These are phyloP conservation scores for Drosophila suboccidentalis DNA, from an alignment of 2,888 invertebrate genomes.

Conservation along the genomic window DNA sequence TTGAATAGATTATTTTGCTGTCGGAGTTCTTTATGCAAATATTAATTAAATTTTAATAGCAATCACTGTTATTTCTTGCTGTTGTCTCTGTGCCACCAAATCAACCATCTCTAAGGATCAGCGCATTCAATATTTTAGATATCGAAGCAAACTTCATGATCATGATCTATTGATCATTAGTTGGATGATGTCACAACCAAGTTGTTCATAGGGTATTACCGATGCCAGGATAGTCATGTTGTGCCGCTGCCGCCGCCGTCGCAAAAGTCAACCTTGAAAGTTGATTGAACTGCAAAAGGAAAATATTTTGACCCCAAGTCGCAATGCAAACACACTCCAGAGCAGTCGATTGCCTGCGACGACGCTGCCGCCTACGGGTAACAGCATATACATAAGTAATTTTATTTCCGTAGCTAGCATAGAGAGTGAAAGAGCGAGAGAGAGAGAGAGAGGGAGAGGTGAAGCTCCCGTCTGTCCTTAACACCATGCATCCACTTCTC, in stretches of 20 bases:
- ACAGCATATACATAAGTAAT: conserved; percentile 53
- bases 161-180: not conserved
- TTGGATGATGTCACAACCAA: conserved; percentile 2
- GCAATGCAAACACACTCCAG: conserved; percentile 42
- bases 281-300: conserved; percentile 72
- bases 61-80: too few species aligned
- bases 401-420: conserved; percentile 61
- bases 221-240: not conserved
- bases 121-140: not conserved
- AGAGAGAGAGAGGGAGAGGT: conserved; percentile 11
- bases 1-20: too few species aligned
- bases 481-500: conserved; percentile 22
- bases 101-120: not conserved
- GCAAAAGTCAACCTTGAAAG: conserved; percentile 69
- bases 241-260: conserved; percentile 8
- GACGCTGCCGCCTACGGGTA: conserved; percentile 39
- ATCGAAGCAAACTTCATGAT: not conserved
- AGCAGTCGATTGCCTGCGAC: conserved; percentile 47
- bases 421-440: conserved; percentile 13
- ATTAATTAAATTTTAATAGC: too few species aligned
- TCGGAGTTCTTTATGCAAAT: too few species aligned
- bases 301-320: conserved; percentile 72
- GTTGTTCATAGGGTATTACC: not conserved
- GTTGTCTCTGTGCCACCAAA: too few species aligned
- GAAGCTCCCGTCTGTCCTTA: conserved; percentile 39